A percentile compares a stretch with the other conserved stretches of the same genome.
These are phyloP conservation scores for Geotrypetes seraphini DNA, from an alignment of 2,797 vertebrate genomes.

Conservation along the genomic window DNA sequence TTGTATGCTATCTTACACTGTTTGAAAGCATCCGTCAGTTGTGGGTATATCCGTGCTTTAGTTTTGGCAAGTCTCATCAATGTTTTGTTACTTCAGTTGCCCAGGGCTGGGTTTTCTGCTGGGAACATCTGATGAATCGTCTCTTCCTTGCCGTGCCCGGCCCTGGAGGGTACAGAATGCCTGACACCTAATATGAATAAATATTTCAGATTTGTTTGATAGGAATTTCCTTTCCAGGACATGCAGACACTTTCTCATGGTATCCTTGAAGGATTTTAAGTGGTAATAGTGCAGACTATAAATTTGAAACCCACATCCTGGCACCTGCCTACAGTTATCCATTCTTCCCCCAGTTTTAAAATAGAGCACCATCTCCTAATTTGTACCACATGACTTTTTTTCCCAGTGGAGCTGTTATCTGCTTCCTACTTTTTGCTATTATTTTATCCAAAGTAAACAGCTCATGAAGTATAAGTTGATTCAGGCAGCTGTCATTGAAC, in stretches of 20 bases:
- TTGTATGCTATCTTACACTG: conserved; percentile 14
- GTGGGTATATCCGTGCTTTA: too few relatives aligned
- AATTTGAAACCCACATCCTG: conserved; percentile 55
- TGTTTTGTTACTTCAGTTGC: too few relatives aligned
- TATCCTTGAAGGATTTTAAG: conserved; percentile 24
- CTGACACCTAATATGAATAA: too few relatives aligned
- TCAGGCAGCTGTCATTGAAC: conserved; percentile 43
- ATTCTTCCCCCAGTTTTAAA: conserved; percentile 21
- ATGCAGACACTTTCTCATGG: conserved; percentile 17
- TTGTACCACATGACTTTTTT: conserved; percentile 64
- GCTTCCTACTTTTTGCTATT: conserved; percentile 31
- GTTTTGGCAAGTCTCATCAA: too few relatives aligned
- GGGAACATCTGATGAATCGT: too few relatives aligned
- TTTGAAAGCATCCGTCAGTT: too few relatives aligned
- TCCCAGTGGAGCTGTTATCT: conserved; percentile 26
- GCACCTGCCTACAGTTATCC: conserved; percentile 45
- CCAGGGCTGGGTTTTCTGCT: too few relatives aligned
- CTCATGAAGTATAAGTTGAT: conserved; percentile 32
- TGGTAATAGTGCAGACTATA: conserved; percentile 29
- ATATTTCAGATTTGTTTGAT: too few relatives aligned
- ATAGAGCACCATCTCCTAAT: conserved; percentile 58
- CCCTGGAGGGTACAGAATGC: too few relatives aligned
- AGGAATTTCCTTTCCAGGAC: conserved; percentile 8
- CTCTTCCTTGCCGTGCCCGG: too few relatives aligned
- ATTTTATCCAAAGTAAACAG: conserved; percentile 37